Evolutionary conservation across 2,888 invertebrate genomes (phyloP), one percentile per base, ranked within the genome.

Genomic region (Erebia aethiops): DNA sequence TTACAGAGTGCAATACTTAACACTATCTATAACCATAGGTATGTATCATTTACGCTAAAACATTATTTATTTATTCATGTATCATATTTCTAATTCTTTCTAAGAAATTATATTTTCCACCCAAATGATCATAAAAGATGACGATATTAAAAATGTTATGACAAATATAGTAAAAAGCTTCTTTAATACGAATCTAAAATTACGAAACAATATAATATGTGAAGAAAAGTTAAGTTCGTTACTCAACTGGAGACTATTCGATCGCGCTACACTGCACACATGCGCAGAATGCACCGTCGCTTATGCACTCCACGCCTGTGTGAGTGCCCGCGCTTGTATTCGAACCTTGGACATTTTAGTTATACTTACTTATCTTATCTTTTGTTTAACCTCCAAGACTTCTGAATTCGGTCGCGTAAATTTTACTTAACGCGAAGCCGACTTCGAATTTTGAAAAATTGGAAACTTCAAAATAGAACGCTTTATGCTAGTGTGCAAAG

Each of bases 321-420:
- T 87, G 91, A 71, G 87, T 87, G 84, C 81, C 81, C 87, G 84
- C 83, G 88, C 87, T 87, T 84, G 88, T 89, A 89, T 83, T 74
- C 74, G 85, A 88, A 91, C 91, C 91, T 90, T 86, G 88, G 85
- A 81, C 84, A 88, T 88, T 91, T 92, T 82, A 88, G 87, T 88
- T 86, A 82, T 84, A 84, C 85, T 83, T 80, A 84, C 86, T 88
- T 90, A 88, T 89, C 88, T 85, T 80, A 84, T 77, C 81, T 84
- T 83, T 86, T 84, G 79, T 81, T 82, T 81, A 83, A 85, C 84
- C 84, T 80, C 78, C 77, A 82, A 84, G 79, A 84, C 82, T 82
- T 82, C 77, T 79, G 78, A 81, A 79, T 82, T 78, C 70, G 76
- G 75, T 76, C 75, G 70, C 68, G 78, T 77, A 77, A 76, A 77